phyloP scores from a whole-genome alignment of 2,888 invertebrate genomes.

The Cerceris ruficornis region DNA sequence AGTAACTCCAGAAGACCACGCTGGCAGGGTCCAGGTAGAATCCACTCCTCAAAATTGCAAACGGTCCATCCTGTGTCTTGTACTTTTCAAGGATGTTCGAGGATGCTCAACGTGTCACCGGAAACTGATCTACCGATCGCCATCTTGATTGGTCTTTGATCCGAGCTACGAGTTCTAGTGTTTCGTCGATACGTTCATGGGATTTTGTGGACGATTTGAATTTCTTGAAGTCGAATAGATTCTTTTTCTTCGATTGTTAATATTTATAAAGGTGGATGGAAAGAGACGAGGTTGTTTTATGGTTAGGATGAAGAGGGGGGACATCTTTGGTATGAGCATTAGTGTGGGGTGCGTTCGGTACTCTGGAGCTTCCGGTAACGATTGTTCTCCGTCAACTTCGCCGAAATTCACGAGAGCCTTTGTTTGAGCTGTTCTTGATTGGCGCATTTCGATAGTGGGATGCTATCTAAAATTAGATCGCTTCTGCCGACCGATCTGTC shows the following conservation, averaged over 20 bases:
- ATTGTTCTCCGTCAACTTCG: conserved; percentile 29
- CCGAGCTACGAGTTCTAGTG: not conserved
- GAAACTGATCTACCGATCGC: conserved; percentile 21
- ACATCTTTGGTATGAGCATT: not conserved
- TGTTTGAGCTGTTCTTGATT: conserved; percentile 41
- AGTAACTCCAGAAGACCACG: conserved; percentile 85
- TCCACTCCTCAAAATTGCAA: conserved; percentile 10
- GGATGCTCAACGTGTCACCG: conserved; percentile 15
- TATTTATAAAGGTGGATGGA: not conserved
- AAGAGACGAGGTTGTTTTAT: not conserved
- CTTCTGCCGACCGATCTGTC: conserved; percentile 55
- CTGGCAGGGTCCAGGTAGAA: conserved; percentile 93
- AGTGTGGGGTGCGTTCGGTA: conserved; percentile 14
- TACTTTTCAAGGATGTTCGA: not conserved
- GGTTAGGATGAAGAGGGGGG: not conserved
- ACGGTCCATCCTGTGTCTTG: not conserved
- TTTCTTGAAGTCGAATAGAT: not conserved
- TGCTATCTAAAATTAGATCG: conserved; percentile 60
- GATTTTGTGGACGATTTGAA: not conserved
- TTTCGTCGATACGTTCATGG: not conserved
- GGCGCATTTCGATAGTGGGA: conserved; percentile 52
- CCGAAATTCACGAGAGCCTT: conserved; percentile 29
- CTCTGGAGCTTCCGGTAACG: conserved; percentile 10
- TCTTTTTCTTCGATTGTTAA: not conserved
- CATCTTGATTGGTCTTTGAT: conserved; percentile 35